A percentile compares a stretch with the other conserved stretches of the same genome.
Conservation (phyloP, 2,888 invertebrate species). For the Merodon equestris region DNA sequence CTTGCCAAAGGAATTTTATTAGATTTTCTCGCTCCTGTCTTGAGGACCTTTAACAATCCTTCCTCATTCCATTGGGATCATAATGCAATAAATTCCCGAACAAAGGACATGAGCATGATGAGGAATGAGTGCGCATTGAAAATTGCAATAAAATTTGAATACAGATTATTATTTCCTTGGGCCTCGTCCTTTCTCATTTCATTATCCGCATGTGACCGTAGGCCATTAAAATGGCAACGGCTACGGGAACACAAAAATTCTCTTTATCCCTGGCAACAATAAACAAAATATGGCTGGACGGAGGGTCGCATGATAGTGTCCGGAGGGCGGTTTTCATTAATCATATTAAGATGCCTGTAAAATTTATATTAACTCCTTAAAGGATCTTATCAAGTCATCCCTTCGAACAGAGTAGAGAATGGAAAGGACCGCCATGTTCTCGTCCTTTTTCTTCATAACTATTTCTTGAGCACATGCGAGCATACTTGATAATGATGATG, state of each 20-base stretch:
- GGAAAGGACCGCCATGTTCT: too few species aligned
- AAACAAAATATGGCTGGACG: slow-evolving; percentile 10
- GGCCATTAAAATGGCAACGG: slow-evolving; percentile 40
- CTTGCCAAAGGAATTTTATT: slow-evolving; percentile 62
- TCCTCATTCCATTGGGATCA: background rate
- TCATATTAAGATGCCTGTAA: slow-evolving; percentile 57
- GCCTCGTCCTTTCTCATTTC: background rate
- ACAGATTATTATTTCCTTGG: too few species aligned
- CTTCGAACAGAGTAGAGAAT: too few species aligned
- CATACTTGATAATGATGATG: slow-evolving; percentile 46
- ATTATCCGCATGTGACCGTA: slow-evolving; percentile 47
- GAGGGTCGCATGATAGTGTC: slow-evolving; percentile 16
- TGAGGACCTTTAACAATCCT: background rate
- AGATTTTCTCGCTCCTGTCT: slow-evolving; percentile 43
- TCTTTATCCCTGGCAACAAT: slow-evolving; percentile 41
- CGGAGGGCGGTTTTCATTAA: slow-evolving; percentile 56
- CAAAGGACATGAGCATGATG: slow-evolving; percentile 11
- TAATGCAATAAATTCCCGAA: slow-evolving; percentile 4
- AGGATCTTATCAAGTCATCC: slow-evolving; percentile 57
- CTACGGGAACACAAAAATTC: slow-evolving; percentile 33
- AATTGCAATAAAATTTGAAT: slow-evolving; percentile 5
- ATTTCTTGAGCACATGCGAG: slow-evolving; percentile 10
- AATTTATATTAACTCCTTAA: slow-evolving; percentile 66
- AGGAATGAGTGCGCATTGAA: slow-evolving; percentile 35
- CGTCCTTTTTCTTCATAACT: slow-evolving; percentile 29